Percentiles rank a stretch among this genome's conserved stretches.
Evolutionary conservation across 1,140 invertebrate species (phyloP).

Genomic region (Triops cancriformis): DNA sequence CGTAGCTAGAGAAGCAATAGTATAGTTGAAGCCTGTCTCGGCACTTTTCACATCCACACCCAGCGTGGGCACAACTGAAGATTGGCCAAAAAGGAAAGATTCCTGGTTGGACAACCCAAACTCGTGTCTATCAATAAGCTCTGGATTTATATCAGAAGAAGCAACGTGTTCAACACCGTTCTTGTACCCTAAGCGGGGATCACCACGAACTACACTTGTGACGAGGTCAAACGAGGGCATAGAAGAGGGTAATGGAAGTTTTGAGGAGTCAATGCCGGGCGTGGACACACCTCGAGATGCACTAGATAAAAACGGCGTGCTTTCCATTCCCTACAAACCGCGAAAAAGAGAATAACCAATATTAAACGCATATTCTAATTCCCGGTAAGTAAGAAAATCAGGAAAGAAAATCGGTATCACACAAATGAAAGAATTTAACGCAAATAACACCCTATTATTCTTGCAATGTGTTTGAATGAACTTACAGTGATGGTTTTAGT

Average conservation of each 20-base stretch:
- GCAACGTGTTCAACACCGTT: neutral
- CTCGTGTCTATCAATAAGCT: neutral
- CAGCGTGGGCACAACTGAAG: neutral
- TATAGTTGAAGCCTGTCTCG: neutral
- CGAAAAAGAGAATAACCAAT: neutral
- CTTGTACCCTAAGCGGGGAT: neutral
- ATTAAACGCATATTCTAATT: too few relatives aligned
- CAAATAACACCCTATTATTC: too few relatives aligned
- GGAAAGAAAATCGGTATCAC: too few relatives aligned
- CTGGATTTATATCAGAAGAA: neutral
- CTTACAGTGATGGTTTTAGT: neutral
- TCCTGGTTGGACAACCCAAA: neutral
- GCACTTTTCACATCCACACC: constrained; percentile 1
- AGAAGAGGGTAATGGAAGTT: neutral
- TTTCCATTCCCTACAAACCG: neutral
- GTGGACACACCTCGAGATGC: neutral
- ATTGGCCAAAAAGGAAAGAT: neutral
- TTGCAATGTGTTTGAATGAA: too few relatives aligned
- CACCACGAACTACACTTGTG: neutral
- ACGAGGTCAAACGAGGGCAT: neutral
- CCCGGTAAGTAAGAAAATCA: too few relatives aligned
- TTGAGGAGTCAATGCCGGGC: neutral
- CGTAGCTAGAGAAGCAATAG: neutral
- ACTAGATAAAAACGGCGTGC: neutral
- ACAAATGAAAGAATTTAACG: too few relatives aligned